Conservation (phyloP, 2,797 vertebrate genomes). For the Darevskia mixta region DNA sequence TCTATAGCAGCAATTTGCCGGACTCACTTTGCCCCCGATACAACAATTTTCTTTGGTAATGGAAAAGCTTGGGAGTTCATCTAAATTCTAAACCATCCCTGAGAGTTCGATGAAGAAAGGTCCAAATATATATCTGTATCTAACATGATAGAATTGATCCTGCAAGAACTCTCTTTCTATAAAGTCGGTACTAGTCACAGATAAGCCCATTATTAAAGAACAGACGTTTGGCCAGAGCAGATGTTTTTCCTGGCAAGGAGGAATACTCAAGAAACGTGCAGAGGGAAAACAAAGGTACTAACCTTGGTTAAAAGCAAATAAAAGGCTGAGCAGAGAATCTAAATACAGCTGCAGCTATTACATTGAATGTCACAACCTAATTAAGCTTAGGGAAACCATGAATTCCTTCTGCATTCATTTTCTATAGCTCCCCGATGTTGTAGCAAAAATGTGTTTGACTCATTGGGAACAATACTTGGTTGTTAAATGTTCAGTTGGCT, state of each 20-base stretch:
- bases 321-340: not conserved
- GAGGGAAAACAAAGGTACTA: not conserved
- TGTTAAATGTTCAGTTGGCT: not conserved
- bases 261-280: not conserved
- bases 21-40: not conserved
- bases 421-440: not conserved
- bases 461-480: not conserved
- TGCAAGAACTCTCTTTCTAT: not conserved
- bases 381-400: not conserved
- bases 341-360: slow-evolving; percentile 3
- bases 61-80: not conserved
- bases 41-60: not conserved
- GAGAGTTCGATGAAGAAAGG: not conserved
- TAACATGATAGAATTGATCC: not conserved
- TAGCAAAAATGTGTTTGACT: not conserved
- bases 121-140: not conserved
- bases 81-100: not conserved
- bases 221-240: not conserved
- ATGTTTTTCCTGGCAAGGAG: not conserved
- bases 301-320: not conserved
- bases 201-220: not conserved
- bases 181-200: not conserved
- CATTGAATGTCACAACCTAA: not conserved
- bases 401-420: slow-evolving; percentile 2
- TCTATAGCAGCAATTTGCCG: not conserved